Evolutionary conservation across 1,140 invertebrate genomes (phyloP).

Genomic region (Ylistrum balloti): DNA sequence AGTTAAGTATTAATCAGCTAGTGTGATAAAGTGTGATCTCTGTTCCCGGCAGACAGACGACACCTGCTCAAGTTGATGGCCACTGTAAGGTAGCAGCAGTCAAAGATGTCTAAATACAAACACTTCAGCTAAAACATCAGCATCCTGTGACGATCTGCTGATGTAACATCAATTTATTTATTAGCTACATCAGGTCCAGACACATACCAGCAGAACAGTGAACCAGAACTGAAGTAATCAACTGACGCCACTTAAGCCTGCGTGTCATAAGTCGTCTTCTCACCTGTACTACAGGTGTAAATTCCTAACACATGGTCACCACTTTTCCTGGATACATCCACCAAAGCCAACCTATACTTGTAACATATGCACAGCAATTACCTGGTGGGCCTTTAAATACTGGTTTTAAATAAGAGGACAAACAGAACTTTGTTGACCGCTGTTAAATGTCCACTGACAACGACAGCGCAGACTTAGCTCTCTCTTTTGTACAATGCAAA

Average conservation of each 20-base stretch:
- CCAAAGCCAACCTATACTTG: slow-evolving; percentile 5
- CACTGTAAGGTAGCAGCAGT: not conserved
- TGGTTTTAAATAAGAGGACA: not conserved
- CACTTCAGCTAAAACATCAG: not conserved
- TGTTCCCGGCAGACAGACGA: not conserved
- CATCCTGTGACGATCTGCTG: not conserved
- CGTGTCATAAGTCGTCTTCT: slow-evolving; percentile 3
- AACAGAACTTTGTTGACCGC: not conserved
- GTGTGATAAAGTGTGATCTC: not conserved
- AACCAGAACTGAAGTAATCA: not conserved
- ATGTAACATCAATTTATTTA: slow-evolving; percentile 26
- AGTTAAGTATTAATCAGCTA: not conserved
- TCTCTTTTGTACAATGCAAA: not conserved
- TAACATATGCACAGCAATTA: slow-evolving; percentile 28
- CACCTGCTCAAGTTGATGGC: not conserved
- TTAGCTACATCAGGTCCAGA: slow-evolving; percentile 5
- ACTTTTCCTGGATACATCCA: not conserved
- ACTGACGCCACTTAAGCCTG: not conserved
- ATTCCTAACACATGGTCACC: slow-evolving; percentile 13
- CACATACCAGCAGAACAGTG: not conserved
- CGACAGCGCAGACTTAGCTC: not conserved
- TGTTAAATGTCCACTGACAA: not conserved
- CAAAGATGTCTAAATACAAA: no score
- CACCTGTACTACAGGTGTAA: not conserved
- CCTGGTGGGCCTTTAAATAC: slow-evolving; percentile 4